Conservation (phyloP, 2,113 vertebrate species). For the Eleginops maclovinus region DNA sequence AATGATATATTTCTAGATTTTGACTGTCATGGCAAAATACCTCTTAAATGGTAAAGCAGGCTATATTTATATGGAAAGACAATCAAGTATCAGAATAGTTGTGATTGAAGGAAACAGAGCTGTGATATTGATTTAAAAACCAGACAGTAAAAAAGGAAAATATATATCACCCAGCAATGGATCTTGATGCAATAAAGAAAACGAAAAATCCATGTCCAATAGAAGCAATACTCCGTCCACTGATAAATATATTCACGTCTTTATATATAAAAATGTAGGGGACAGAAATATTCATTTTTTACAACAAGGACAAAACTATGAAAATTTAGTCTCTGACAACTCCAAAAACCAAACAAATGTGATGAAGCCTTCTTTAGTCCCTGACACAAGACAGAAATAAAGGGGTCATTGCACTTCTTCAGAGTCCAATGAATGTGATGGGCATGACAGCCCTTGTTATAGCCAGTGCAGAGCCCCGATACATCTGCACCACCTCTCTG, state of each 20-base stretch:
- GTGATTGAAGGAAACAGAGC: conserved; percentile 74
- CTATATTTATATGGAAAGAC: conserved; percentile 61
- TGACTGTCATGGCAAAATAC: conserved; percentile 64
- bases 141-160: conserved; percentile 69
- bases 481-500: conserved; percentile 60
- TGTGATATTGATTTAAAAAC: conserved; percentile 70
- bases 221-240: conserved; percentile 77
- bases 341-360: conserved; percentile 62
- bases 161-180: conserved; percentile 78
- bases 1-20: conserved; percentile 65
- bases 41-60: conserved; percentile 65
- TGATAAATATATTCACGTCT: conserved; percentile 84
- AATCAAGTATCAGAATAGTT: conserved; percentile 72
- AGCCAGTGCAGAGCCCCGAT: conserved; percentile 44
- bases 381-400: conserved; percentile 59
- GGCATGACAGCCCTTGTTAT: conserved; percentile 33
- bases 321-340: conserved; percentile 61
- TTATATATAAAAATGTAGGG: conserved; percentile 82
- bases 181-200: conserved; percentile 72
- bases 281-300: conserved; percentile 71
- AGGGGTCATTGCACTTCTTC: conserved; percentile 76
- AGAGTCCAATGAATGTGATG: conserved; percentile 60
- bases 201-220: conserved; percentile 60
- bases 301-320: conserved; percentile 72
- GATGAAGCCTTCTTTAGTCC: conserved; percentile 67